Evolutionary conservation across 1,140 invertebrate species (phyloP).

Genomic region (Drosophila ambigua): DNA sequence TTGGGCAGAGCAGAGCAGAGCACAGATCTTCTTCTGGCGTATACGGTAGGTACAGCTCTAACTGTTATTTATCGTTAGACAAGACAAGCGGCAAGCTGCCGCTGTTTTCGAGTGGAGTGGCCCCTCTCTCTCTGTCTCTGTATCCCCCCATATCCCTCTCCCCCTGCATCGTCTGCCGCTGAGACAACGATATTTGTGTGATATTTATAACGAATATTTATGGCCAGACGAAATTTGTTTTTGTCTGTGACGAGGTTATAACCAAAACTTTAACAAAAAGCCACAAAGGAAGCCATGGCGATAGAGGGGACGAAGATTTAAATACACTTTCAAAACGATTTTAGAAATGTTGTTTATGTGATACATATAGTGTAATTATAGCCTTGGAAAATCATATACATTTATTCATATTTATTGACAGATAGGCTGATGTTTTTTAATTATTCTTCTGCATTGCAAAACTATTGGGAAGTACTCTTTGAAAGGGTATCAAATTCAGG

Average conservation of each 20-base stretch:
- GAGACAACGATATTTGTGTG: conserved; percentile 33
- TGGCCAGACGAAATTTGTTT: conserved; percentile 48
- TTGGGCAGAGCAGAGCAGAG: conserved; percentile 37
- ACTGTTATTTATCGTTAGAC: conserved; percentile 81
- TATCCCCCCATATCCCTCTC: not conserved
- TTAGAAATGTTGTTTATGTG: no score
- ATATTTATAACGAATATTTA: conserved; percentile 78
- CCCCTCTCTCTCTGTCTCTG: conserved; percentile 11
- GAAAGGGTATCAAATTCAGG: no score
- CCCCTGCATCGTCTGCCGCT: conserved; percentile 17
- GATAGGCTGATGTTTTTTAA: no score
- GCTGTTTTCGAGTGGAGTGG: conserved; percentile 34
- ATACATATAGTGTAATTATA: no score
- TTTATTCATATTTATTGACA: no score
- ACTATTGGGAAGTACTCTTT: not conserved
- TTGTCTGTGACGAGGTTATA: conserved; percentile 33
- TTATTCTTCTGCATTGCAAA: not conserved
- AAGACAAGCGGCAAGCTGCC: conserved; percentile 75
- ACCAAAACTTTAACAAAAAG: conserved; percentile 9
- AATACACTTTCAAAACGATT: no score
- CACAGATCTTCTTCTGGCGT: conserved; percentile 34
- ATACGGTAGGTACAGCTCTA: conserved; percentile 79
- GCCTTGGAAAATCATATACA: no score
- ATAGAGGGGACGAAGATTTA: conserved; percentile 9
- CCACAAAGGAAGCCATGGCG: conserved; percentile 10